Conservation (phyloP, 2,888 invertebrate genomes). For the Elysia crispata region DNA sequence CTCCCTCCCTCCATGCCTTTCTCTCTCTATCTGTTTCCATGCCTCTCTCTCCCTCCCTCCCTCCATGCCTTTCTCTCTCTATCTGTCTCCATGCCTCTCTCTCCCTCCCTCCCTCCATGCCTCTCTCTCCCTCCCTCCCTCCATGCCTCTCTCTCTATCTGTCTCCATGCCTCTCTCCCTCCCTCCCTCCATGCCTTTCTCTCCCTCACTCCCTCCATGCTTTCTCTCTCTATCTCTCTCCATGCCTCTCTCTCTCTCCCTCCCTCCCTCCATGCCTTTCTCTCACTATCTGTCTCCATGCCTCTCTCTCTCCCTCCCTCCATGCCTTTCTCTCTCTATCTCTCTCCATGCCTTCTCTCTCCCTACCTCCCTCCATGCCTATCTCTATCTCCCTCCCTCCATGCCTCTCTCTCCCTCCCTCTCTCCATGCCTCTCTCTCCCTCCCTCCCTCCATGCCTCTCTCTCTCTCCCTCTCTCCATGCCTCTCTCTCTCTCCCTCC, state of each 20-base stretch:
- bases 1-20: no score
- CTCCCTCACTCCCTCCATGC: no score
- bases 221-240: no score
- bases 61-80: neutral
- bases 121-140: constrained; percentile 3
- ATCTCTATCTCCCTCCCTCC: neutral
- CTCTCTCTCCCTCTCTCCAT: constrained; percentile 5
- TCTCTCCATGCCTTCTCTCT: neutral
- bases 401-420: no score
- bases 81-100: constrained; percentile 12
- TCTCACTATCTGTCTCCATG: neutral
- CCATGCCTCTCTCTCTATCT: no score
- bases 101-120: neutral
- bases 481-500: neutral
- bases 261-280: neutral
- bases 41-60: neutral
- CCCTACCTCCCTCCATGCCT: neutral
- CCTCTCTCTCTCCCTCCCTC: constrained; percentile 28
- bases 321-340: constrained; percentile 15
- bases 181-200: no score
- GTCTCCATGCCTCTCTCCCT: no score
- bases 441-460: neutral
- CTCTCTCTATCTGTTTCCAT: no score
- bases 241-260: no score
- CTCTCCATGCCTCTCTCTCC: no score